phyloP scores from a whole-genome alignment of 2,888 invertebrate genomes.

The Myopa testacea region DNA sequence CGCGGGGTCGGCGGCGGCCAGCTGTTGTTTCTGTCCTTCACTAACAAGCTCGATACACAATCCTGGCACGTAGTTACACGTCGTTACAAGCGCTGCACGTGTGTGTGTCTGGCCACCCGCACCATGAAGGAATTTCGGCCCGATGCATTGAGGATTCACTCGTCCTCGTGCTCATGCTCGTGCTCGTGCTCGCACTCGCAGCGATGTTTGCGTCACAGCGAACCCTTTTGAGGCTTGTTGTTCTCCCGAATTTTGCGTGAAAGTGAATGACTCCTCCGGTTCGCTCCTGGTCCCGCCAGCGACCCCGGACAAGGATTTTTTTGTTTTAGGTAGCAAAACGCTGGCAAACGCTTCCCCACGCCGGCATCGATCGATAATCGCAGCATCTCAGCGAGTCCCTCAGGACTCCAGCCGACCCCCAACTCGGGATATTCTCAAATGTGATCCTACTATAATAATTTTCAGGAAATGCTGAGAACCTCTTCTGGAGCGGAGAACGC shows the following conservation, averaged over 20 bases:
- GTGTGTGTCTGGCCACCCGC: constrained; percentile 27
- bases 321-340: constrained; percentile 16
- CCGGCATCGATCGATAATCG: constrained; percentile 62
- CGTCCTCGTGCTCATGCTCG: constrained; percentile 11
- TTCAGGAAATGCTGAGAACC: background rate
- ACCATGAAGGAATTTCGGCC: constrained; percentile 35
- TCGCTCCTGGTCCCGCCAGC: background rate
- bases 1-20: background rate
- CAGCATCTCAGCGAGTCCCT: constrained; percentile 37
- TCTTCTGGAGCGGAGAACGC: background rate
- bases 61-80: background rate
- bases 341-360: constrained; percentile 58
- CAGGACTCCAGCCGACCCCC: background rate
- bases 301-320: constrained; percentile 34
- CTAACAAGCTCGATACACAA: constrained; percentile 13
- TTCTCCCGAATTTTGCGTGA: constrained; percentile 21
- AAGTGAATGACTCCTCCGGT: background rate
- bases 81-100: background rate
- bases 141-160: background rate
- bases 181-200: constrained; percentile 18
- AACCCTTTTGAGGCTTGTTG: constrained; percentile 28
- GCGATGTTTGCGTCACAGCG: constrained; percentile 33
- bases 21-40: constrained; percentile 22
- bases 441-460: background rate
- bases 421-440: background rate